Conservation (phyloP, 2,113 vertebrate species). For the Caretta caretta region DNA sequence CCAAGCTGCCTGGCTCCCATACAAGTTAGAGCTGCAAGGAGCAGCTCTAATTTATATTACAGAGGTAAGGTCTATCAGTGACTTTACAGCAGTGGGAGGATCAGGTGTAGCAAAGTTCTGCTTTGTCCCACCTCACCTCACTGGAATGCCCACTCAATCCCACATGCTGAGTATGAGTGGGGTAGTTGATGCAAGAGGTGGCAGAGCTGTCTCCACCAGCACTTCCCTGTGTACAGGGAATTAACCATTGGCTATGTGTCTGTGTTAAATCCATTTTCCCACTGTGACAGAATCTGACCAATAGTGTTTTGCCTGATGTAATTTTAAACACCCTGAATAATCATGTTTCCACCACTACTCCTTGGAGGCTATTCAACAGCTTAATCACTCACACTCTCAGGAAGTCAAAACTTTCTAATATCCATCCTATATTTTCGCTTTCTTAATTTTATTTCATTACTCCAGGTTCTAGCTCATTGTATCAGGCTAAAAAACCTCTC, state of each 20-base stretch:
- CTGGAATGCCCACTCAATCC: neutral
- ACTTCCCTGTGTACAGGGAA: neutral
- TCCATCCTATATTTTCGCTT: neutral
- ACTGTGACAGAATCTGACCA: neutral
- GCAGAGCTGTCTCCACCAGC: neutral
- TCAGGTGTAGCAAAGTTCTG: neutral
- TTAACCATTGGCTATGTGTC: rapidly evolving
- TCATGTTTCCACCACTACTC: too few species aligned
- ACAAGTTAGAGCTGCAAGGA: neutral
- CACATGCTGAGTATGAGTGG: neutral
- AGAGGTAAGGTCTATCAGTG: neutral
- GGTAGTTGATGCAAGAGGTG: neutral
- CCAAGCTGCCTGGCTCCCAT: neutral
- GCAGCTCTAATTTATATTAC: neutral
- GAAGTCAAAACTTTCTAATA: neutral
- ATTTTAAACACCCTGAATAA: neutral
- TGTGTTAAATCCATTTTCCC: neutral
- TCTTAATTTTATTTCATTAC: neutral
- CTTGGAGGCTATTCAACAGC: neutral
- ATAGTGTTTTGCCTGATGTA: neutral
- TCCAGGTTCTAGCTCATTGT: neutral
- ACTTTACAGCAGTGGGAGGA: neutral
- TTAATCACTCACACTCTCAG: neutral
- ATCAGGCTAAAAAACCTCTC: neutral
- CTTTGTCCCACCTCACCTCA: neutral